Percentiles rank a stretch among this genome's conserved stretches.
Evolutionary conservation across 2,888 invertebrate genomes (phyloP).

Genomic region (Phlogophora meticulosa): DNA sequence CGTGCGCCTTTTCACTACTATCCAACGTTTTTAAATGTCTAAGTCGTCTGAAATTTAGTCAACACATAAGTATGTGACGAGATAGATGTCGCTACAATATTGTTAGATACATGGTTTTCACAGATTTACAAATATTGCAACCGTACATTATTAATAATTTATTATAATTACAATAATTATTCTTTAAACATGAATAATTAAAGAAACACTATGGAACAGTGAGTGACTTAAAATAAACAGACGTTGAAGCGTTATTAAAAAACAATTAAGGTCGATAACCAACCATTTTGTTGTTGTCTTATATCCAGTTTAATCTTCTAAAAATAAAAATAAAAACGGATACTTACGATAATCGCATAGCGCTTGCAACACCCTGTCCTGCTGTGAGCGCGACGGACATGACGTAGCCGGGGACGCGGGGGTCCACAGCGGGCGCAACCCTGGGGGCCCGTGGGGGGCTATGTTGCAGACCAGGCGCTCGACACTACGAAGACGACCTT

Average conservation of each 20-base stretch:
- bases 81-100: too few relatives aligned
- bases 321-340: background rate
- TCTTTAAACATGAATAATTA: too few relatives aligned
- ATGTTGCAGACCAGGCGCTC: conserved; percentile 86
- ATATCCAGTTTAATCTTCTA: too few relatives aligned
- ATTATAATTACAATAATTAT: too few relatives aligned
- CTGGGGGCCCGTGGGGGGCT: conserved; percentile 79
- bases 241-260: too few relatives aligned
- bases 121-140: too few relatives aligned
- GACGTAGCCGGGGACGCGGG: conserved; percentile 73
- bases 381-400: conserved; percentile 74
- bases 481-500: conserved; percentile 80
- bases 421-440: conserved; percentile 76
- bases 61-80: background rate
- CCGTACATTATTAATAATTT: too few relatives aligned
- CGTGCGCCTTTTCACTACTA: background rate
- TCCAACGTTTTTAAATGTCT: background rate
- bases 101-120: too few relatives aligned
- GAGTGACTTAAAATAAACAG: too few relatives aligned
- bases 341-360: conserved; percentile 84
- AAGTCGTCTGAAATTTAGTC: background rate
- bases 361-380: conserved; percentile 65
- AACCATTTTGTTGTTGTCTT: too few relatives aligned
- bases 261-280: too few relatives aligned
- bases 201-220: too few relatives aligned